Evolutionary conservation across 2,113 vertebrate species (phyloP).

Genomic region (Lepus timidus): DNA sequence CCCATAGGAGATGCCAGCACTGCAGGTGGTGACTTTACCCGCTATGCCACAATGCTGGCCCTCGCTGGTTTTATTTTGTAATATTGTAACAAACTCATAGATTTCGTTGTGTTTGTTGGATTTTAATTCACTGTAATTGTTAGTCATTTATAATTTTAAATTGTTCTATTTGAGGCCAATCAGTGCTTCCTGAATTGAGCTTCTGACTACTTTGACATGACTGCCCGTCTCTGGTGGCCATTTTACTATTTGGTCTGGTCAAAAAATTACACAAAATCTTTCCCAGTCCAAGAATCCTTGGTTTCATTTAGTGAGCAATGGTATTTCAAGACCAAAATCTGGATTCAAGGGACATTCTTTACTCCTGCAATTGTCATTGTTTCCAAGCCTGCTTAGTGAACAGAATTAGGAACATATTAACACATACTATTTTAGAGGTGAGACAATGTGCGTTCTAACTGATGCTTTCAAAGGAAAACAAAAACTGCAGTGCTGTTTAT

Average conservation of each 20-base stretch:
- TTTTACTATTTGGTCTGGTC: neutral
- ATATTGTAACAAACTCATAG: neutral
- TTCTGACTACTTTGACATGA: neutral
- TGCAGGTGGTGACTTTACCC: too few relatives aligned
- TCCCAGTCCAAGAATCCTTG: neutral
- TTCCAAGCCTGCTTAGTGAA: neutral
- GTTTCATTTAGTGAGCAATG: neutral
- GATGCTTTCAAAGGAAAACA: neutral
- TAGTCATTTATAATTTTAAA: neutral
- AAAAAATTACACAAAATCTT: neutral
- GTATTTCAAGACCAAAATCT: neutral
- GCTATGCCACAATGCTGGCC: too few relatives aligned
- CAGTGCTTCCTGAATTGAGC: neutral
- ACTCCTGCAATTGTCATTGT: neutral
- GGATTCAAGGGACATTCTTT: neutral
- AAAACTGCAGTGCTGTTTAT: neutral
- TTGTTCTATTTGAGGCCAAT: neutral
- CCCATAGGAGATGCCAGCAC: too few relatives aligned
- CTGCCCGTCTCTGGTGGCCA: neutral
- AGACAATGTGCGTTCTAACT: neutral
- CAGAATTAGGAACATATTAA: neutral
- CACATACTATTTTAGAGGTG: neutral
- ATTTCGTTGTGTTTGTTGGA: neutral
- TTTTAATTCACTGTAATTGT: neutral
- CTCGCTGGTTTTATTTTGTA: neutral